Evolutionary conservation across 2,797 vertebrate genomes (phyloP).

Genomic region (Falco novaeseelandiae): DNA sequence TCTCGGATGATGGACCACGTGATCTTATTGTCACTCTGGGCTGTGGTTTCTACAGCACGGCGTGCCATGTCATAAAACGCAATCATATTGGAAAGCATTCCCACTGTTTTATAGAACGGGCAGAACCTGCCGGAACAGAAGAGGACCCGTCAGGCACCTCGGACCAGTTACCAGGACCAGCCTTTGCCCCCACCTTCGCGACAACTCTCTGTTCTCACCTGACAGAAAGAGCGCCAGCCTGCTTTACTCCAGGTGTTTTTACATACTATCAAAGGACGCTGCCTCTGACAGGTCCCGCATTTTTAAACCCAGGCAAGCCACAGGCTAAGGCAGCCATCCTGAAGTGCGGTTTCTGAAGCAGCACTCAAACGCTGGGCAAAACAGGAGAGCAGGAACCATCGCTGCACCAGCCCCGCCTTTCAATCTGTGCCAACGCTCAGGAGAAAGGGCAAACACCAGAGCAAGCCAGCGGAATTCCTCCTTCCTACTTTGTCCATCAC

Average conservation of each 20-base stretch:
- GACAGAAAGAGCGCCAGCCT: neutral
- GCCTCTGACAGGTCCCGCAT: neutral
- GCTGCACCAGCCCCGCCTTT: neutral
- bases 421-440: neutral
- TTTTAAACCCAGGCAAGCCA: neutral
- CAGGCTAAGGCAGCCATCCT: neutral
- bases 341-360: neutral
- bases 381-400: neutral
- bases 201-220: neutral
- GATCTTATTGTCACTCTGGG: slow-evolving; percentile 94
- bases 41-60: slow-evolving; percentile 93
- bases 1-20: slow-evolving; percentile 96
- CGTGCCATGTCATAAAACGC: slow-evolving; percentile 97
- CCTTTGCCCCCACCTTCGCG: neutral
- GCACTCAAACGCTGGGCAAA: neutral
- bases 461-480: neutral
- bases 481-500: neutral
- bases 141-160: neutral
- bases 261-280: neutral
- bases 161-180: neutral
- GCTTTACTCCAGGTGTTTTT: neutral
- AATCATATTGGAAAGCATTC: slow-evolving; percentile 97
- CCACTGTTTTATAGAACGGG: slow-evolving; percentile 98
- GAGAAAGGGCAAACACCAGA: neutral
- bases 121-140: slow-evolving; percentile 85